A percentile compares a stretch with the other conserved stretches of the same genome.
phyloP scores from a whole-genome alignment of 2,113 vertebrate genomes.

The Campylomormyrus numenius region DNA sequence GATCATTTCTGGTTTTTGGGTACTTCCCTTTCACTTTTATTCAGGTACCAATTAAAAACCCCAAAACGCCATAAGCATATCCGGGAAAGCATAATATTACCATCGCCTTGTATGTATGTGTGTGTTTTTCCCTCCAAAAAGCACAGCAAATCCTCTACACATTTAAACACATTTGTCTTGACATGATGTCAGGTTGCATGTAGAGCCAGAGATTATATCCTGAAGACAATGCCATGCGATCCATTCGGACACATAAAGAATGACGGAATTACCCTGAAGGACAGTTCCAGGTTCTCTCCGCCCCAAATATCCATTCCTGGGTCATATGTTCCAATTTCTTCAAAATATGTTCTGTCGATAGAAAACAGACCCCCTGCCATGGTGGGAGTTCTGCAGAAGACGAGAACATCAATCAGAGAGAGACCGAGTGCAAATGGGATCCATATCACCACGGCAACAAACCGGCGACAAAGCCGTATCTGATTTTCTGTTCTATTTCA shows the following conservation, averaged over 20 bases:
- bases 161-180: not conserved
- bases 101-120: not conserved
- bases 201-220: not conserved
- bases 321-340: slow-evolving; percentile 98
- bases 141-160: not conserved
- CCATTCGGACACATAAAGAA: not conserved
- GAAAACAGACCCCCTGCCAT: slow-evolving; percentile 98
- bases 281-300: slow-evolving; percentile 98
- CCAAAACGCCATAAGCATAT: not conserved
- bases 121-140: not conserved
- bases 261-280: slow-evolving; percentile 83
- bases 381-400: slow-evolving; percentile 80
- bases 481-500: not conserved
- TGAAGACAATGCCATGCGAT: not conserved
- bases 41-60: not conserved
- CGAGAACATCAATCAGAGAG: slow-evolving; percentile 1
- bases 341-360: slow-evolving; percentile 95
- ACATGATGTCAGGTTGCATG: not conserved
- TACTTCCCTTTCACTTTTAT: not conserved
- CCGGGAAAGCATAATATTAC: not conserved
- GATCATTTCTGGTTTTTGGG: not conserved
- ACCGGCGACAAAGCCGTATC: not conserved
- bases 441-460: not conserved
- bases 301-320: slow-evolving; percentile 99
- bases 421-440: not conserved